phyloP scores from a whole-genome alignment of 2,888 invertebrate genomes.

The Urechis unicinctus region DNA sequence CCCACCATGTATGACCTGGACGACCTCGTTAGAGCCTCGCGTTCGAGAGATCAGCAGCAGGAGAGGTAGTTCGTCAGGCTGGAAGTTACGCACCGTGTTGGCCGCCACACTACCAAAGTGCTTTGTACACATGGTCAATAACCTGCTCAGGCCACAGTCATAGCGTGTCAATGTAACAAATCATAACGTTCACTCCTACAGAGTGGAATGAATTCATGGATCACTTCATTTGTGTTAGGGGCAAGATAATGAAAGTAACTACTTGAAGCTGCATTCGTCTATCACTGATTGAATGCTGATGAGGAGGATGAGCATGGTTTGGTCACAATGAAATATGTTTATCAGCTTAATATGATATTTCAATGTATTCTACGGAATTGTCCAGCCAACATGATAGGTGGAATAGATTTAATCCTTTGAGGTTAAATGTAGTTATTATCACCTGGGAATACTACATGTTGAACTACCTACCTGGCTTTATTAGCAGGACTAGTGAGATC shows the following conservation, averaged over 20 bases:
- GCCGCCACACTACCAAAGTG: conserved; percentile 74
- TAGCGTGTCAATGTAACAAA: too few relatives aligned
- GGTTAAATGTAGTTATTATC: not conserved
- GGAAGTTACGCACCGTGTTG: conserved; percentile 76
- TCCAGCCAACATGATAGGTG: too few relatives aligned
- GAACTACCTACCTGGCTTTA: conserved; percentile 61
- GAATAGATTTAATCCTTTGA: not conserved
- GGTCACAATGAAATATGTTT: too few relatives aligned
- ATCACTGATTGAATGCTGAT: too few relatives aligned
- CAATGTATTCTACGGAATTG: too few relatives aligned
- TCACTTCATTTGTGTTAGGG: too few relatives aligned
- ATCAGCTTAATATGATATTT: too few relatives aligned
- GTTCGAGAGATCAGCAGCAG: conserved; percentile 82
- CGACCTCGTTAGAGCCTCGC: conserved; percentile 81
- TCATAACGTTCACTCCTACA: too few relatives aligned
- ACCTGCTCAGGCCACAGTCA: conserved; percentile 24
- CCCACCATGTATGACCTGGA: conserved; percentile 79
- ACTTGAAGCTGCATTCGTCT: too few relatives aligned
- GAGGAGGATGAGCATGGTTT: too few relatives aligned
- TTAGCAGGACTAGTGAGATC: conserved; percentile 87
- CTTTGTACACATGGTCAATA: conserved; percentile 38
- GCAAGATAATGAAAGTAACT: too few relatives aligned
- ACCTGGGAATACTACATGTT: not conserved
- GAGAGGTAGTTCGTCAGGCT: conserved; percentile 79
- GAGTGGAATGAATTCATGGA: too few relatives aligned